Percentiles rank a stretch among this genome's conserved stretches.
These are phyloP conservation scores for Achatina immaculata DNA, from an alignment of 1,140 invertebrate genomes.

Conservation along the genomic window DNA sequence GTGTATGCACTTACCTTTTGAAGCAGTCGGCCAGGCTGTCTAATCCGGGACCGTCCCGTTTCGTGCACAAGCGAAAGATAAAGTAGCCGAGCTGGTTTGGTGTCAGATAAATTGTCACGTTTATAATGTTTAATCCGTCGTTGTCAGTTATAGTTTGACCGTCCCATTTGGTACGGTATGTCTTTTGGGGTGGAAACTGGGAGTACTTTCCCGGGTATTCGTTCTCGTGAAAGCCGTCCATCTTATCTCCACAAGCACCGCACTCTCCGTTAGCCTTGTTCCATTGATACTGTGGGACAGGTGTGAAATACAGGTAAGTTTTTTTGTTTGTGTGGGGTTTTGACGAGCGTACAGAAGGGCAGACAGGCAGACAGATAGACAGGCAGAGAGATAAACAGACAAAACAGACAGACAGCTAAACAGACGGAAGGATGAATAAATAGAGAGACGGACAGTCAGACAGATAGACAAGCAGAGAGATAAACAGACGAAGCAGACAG, in stretches of 20 bases:
- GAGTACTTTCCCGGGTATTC: slow-evolving; percentile 51
- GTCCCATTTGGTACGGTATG: slow-evolving; percentile 47
- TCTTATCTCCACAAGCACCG: slow-evolving; percentile 71
- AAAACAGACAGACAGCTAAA: too few species aligned
- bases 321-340: too few species aligned
- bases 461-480: too few species aligned
- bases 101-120: slow-evolving; percentile 49
- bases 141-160: neutral
- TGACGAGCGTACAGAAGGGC: too few species aligned
- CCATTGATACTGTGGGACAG: slow-evolving; percentile 56
- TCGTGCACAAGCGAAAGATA: slow-evolving; percentile 56
- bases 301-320: too few species aligned
- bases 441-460: too few species aligned
- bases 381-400: slow-evolving; percentile 10
- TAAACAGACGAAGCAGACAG: too few species aligned
- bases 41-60: slow-evolving; percentile 62
- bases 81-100: slow-evolving; percentile 55
- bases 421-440: too few species aligned
- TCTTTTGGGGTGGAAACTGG: slow-evolving; percentile 43
- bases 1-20: slow-evolving; percentile 41
- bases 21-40: slow-evolving; percentile 53
- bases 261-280: slow-evolving; percentile 55
- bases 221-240: slow-evolving; percentile 43
- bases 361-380: neutral
- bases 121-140: slow-evolving; percentile 53